Base-by-base conservation (phyloP, 2,797 vertebrate genomes). In the Knipowitschia caucasica region DNA sequence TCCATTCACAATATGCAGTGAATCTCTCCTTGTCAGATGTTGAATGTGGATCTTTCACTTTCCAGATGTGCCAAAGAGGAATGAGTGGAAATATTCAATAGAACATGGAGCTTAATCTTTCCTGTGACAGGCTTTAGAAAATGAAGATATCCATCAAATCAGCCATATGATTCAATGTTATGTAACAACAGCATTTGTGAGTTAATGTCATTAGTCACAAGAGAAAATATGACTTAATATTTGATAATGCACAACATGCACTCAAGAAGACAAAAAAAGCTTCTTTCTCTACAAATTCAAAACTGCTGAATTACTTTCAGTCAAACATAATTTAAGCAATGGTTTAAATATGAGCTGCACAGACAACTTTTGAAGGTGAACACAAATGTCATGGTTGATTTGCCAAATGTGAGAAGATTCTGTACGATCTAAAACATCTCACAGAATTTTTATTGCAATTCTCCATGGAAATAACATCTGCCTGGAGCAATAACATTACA, bases 21-120 rank as follows among this genome's bases (percentile, higher is more conserved):
- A 71, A 72, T 78, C 69, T 51, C n/a, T 45, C 55, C 50, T 52
- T 64, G 36, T 25, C 56, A 50, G 67, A 63, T 40, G 12, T 44
- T 38, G 1, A 55, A 26, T 24, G 27, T 78, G 61, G 56, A 75
- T 53, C 24, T 12, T 72, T 62, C 49, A 67, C 35, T 71, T 74
- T 72, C 67, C 57, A 49, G 50, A 30, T 20, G 9, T 18, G 7
- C n/a, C 9, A 11, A 30, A 46, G 44, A 29, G 27, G 21, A 50
- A 56, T 14, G 4, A 59, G 55, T 67, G 58, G 51, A 77, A 59
- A 69, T 64, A 4, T 12, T 46, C 26, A 46, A 46, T 30, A 46
- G 1, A 10, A 25, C 5, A 36, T n/a, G n/a, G 4, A 18, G 4
- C 12, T 17, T 12, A 46, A 59, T 60, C 56, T 46, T 33, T 50